Evolutionary conservation across 2,113 vertebrate genomes (phyloP), one percentile per base, ranked within the genome.

Genomic region (Arvicanthis niloticus): DNA sequence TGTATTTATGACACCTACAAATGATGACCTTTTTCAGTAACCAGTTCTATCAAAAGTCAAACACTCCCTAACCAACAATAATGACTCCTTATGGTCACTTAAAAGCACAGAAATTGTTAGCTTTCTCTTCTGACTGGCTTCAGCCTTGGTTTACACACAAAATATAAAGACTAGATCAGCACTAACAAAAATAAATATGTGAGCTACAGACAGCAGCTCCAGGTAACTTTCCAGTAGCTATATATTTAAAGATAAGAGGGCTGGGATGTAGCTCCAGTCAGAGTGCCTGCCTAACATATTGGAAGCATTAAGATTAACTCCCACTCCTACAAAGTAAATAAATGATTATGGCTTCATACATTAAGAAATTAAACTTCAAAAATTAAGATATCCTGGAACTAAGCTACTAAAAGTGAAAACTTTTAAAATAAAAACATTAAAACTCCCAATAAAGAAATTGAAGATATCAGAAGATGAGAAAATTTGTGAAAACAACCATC

Each of bases 1-100:
- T 89, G n/a, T 81, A 34, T 89, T 42, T 78, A 77, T 19, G 62
- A 26, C 70, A 86, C 84, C 70, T 37, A 6, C 58, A 91, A 75
- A 87, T 62, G 21, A 96, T 75, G 51, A 96, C 67, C 67, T 77
- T 17, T 85, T 85, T 91, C 45, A 12, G 42, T 85, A 89, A 85
- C 12, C 72, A 13, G 87, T 73, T 80, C 37, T 62, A 81, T 56
- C 76, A 94, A 95, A 97, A 90, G 60, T 73, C 56, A 89, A 72
- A 88, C 80, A 90, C 92, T 87, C 60, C 26, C 68, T 90, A 84
- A 93, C 21, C 1, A 90, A 53, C 40, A 75, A 31, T 70, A 37
- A 80, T 85, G 56, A 88, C 5, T 75, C n/a, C 31, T 56, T n/a
- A 58, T 45, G 72, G 22, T 91, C 72, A n/a, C 60, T 65, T 89